These are phyloP conservation scores for Trichonephila clavata DNA, from an alignment of 1,140 invertebrate species.

Conservation along the genomic window DNA sequence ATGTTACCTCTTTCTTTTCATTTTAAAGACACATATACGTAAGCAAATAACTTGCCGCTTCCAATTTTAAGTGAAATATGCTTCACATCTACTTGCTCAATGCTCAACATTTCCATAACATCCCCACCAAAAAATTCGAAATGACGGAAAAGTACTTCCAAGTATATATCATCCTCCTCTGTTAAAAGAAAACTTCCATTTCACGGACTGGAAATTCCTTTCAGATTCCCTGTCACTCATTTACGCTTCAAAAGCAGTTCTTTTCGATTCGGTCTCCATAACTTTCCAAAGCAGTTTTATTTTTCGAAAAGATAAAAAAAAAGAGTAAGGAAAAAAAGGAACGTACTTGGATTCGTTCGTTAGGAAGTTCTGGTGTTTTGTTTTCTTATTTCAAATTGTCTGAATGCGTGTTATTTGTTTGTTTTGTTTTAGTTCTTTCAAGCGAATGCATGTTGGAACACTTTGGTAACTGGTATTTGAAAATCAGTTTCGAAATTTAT, in stretches of 20 bases:
- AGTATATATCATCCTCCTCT: conserved; percentile 7
- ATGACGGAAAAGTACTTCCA: neutral
- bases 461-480: no score
- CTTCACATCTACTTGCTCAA: neutral
- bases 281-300: neutral
- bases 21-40: no score
- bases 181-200: conserved; percentile 52
- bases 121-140: neutral
- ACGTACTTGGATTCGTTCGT: neutral
- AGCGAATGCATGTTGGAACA: no score
- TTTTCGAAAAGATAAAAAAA: no score
- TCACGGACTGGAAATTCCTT: conserved; percentile 32
- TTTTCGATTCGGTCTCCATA: neutral
- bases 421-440: no score
- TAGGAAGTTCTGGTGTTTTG: neutral
- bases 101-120: neutral
- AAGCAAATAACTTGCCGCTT: no score
- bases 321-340: neutral
- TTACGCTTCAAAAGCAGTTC: conserved; percentile 19
- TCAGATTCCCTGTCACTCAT: conserved; percentile 53
- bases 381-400: neutral
- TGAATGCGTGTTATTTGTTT: no score
- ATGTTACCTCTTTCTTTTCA: no score
- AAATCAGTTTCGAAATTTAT: no score
- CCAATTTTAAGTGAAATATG: neutral